Conservation (phyloP, 2,888 invertebrate genomes). For the Lamellibrachia columna region DNA sequence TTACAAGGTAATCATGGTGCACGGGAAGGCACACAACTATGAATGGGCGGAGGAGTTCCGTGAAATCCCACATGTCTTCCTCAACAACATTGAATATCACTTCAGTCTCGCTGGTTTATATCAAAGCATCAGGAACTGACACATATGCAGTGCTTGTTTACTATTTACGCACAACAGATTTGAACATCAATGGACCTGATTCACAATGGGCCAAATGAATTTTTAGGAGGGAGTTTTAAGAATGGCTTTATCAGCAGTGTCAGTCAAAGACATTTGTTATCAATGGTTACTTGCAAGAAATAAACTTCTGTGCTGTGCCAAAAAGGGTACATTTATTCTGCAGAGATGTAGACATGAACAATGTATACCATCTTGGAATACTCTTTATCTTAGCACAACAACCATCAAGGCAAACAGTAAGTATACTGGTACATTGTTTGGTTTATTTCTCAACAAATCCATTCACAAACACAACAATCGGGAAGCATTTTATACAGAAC, state of each 20-base stretch:
- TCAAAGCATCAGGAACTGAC: not conserved
- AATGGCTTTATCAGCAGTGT: not conserved
- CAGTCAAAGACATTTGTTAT: not conserved
- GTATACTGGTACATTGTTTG: conserved; percentile 16
- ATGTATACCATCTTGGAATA: no score
- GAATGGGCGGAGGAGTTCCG: not conserved
- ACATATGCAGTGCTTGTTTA: not conserved
- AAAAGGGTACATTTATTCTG: no score
- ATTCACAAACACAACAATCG: conserved; percentile 5
- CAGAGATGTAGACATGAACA: no score
- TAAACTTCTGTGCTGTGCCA: not conserved
- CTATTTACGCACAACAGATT: not conserved
- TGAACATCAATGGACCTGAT: no score
- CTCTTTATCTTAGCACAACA: not conserved
- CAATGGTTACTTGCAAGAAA: not conserved
- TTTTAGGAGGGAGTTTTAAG: not conserved
- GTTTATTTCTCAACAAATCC: conserved; percentile 12
- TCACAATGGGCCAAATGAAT: no score
- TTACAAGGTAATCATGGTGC: not conserved
- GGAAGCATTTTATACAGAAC: conserved; percentile 10
- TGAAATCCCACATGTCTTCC: not conserved
- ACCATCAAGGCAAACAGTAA: not conserved
- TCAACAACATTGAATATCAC: not conserved
- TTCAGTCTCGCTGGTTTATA: not conserved
- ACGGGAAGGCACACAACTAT: conserved; percentile 6